Base-by-base conservation (phyloP, 2,797 vertebrate genomes). In the Botia kubotai region DNA sequence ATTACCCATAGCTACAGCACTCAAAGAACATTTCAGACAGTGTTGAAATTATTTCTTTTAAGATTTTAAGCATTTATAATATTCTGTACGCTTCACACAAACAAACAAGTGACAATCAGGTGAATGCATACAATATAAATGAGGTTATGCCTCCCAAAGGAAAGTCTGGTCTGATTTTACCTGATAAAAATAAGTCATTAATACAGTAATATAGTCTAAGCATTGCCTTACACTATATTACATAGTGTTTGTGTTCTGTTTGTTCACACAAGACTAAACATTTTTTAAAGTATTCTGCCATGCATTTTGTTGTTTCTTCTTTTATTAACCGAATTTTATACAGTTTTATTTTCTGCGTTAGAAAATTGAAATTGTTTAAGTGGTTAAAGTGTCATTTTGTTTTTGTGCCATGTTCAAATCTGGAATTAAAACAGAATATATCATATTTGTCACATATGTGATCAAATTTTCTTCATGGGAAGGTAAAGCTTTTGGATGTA, bases 31-130 rank as follows among this genome's bases (percentile, higher is more conserved):
- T 72, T 70, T 70, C 36, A 69, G 48, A 70, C 46, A 4, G 11
- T 5, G n/a, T 57, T 57, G 11, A 21, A 26, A 16, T 14, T 13
- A 33, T 33, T 6, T 26, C 4, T 29, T 29, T 29, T 29, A 14
- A 39, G 36, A 8, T 39, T 39, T 6, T 39, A 39, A 39, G 14
- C 75, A 39, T 71, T 65, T 65, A 29, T 36, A 21, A 29, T 53
- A 36, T 77, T 82, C 68, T 66, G 65, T 65, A 68, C 23, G 68
- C 58, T 50, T 82, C 62, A 43, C 58, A 66, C 60, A 72, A 46
- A 58, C 69, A 68, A 77, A 72, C 62, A 62, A 58, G 36, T 29
- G 70, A 79, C 81, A 82, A 69, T 82, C 75, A 73, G 5, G 14
- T 53, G 60, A 43, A 65, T 14, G 1, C 63, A 26, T 23, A 50